Evolutionary conservation across 2,888 invertebrate genomes (phyloP).

Genomic region (Eugnorisma glareosa): DNA sequence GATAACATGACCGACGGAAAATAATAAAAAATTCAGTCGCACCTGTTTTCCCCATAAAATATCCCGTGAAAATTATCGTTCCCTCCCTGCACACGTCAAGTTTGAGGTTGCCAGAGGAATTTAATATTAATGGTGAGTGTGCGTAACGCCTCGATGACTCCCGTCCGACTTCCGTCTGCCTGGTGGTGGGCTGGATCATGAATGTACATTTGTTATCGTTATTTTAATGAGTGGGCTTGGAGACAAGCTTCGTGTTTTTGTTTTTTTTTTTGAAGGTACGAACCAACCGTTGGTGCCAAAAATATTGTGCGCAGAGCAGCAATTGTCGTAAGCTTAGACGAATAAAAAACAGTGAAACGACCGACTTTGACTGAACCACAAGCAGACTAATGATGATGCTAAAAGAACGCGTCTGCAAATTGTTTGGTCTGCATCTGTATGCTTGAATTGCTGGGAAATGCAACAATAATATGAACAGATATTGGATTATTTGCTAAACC

Average conservation of each 20-base stretch:
- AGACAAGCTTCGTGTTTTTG: not conserved
- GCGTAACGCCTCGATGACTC: constrained; percentile 18
- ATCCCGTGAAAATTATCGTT: constrained; percentile 47
- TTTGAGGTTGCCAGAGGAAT: constrained; percentile 28
- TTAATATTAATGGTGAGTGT: constrained; percentile 34
- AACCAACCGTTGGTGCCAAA: not conserved
- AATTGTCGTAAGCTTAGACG: not conserved
- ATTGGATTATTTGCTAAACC: not conserved
- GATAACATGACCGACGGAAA: constrained; percentile 21
- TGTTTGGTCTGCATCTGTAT: not conserved
- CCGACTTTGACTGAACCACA: not conserved
- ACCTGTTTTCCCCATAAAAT: constrained; percentile 56
- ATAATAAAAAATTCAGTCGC: constrained; percentile 54
- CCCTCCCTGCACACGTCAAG: constrained; percentile 23
- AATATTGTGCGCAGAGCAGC: not conserved
- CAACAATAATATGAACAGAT: not conserved
- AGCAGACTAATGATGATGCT: not conserved
- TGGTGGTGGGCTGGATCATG: constrained; percentile 14
- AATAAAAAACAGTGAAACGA: not conserved
- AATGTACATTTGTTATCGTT: constrained; percentile 33
- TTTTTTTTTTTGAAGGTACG: not conserved
- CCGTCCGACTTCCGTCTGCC: constrained; percentile 24
- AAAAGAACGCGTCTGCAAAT: not conserved
- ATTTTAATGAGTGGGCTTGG: constrained; percentile 15
- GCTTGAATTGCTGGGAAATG: not conserved